phyloP scores from a whole-genome alignment of 2,797 vertebrate species.

The Pteropus rufus region DNA sequence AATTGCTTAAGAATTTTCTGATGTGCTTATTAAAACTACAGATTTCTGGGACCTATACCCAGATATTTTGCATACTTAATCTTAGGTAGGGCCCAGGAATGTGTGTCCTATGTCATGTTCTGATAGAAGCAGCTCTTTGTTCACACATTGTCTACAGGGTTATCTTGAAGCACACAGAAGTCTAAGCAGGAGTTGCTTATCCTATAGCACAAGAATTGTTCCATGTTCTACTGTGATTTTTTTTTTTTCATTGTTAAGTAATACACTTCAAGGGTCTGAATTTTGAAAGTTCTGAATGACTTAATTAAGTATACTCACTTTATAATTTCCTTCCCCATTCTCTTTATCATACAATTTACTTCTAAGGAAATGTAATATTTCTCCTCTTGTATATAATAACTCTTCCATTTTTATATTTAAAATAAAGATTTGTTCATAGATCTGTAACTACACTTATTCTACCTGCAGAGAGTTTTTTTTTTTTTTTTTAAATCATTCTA shows the following conservation, averaged over 20 bases:
- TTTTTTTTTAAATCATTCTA: not conserved
- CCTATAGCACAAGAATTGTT: not conserved
- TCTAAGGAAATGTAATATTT: not conserved
- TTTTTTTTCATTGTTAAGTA: not conserved
- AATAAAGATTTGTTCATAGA: not conserved
- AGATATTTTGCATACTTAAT: not conserved
- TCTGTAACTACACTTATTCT: not conserved
- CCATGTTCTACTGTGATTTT: not conserved
- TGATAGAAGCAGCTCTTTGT: not conserved
- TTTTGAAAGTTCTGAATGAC: not conserved
- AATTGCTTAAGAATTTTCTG: not conserved
- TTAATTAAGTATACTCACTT: not conserved
- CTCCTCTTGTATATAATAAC: not conserved
- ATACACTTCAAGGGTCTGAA: not conserved
- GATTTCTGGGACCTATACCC: not conserved
- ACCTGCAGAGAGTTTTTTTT: not conserved
- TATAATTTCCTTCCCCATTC: not conserved
- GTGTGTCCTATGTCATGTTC: not conserved
- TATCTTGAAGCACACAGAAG: not conserved
- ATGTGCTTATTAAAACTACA: not conserved
- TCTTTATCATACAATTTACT: not conserved
- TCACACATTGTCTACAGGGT: not conserved
- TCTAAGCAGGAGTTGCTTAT: not conserved
- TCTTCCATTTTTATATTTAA: not conserved
- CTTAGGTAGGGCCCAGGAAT: not conserved